A percentile compares a stretch with the other conserved stretches of the same genome.
These are phyloP conservation scores for Tinamus guttatus DNA, from an alignment of 2,113 vertebrate genomes.

Conservation along the genomic window DNA sequence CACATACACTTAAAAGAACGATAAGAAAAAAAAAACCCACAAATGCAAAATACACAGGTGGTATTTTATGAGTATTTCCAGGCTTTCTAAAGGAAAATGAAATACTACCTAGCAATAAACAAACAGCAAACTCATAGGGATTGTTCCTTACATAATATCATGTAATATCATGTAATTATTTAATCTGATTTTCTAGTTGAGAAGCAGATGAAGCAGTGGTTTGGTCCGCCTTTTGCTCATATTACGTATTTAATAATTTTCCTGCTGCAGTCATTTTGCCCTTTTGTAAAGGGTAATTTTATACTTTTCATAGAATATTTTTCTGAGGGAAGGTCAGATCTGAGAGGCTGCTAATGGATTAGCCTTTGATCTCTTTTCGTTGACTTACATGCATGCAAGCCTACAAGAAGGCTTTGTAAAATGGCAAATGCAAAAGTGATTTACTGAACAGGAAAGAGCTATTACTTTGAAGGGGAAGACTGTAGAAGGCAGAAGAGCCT, in stretches of 20 bases:
- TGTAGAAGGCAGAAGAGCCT: neutral
- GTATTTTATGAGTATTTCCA: neutral
- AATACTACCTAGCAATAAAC: neutral
- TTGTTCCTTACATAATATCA: neutral
- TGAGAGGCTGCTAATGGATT: constrained; percentile 6
- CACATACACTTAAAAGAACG: neutral
- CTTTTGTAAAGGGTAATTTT: neutral
- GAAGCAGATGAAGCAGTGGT: neutral
- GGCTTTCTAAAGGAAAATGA: neutral
- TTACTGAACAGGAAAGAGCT: neutral
- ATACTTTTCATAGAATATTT: constrained; percentile 10
- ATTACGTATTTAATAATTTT: neutral
- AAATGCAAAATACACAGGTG: neutral
- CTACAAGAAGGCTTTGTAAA: neutral
- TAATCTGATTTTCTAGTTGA: neutral
- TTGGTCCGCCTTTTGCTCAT: neutral
- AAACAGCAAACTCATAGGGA: neutral
- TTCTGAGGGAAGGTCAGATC: constrained; percentile 30
- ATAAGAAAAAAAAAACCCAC: neutral
- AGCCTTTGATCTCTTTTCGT: constrained; percentile 35
- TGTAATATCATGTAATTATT: neutral
- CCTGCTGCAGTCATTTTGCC: neutral
- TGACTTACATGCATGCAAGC: neutral
- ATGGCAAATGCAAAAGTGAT: neutral
- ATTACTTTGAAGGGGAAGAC: neutral